A percentile compares a stretch with the other conserved stretches of the same genome.
Evolutionary conservation across 2,113 vertebrate genomes (phyloP).

Genomic region (Hucho hucho): DNA sequence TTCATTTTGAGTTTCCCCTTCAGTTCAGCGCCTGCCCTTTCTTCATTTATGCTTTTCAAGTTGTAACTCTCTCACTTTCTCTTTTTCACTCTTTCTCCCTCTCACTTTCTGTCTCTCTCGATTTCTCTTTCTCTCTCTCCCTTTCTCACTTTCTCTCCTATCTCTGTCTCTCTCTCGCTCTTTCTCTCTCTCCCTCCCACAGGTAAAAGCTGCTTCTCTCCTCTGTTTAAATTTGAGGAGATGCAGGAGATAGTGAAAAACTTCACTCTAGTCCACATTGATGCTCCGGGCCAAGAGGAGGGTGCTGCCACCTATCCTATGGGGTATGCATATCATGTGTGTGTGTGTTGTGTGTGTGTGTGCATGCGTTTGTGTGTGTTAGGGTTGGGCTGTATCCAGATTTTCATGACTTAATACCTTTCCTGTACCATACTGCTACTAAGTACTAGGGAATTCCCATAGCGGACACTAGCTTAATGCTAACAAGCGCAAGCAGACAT

Average conservation of each 20-base stretch:
- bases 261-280: conserved; percentile 86
- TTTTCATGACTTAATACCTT: no score
- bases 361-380: neutral
- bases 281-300: conserved; percentile 87
- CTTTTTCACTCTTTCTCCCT: neutral
- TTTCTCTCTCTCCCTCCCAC: conserved; percentile 12
- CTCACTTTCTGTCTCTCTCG: neutral
- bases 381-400: no score
- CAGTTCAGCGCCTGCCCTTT: neutral
- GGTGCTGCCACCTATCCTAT: conserved; percentile 80
- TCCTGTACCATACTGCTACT: no score
- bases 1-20: neutral
- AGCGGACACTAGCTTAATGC: no score
- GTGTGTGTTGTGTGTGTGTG: neutral
- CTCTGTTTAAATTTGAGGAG: conserved; percentile 85
- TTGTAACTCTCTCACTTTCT: neutral
- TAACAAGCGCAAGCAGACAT: no score
- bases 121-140: neutral
- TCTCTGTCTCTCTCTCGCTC: neutral
- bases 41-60: neutral
- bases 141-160: neutral
- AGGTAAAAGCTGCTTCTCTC: conserved; percentile 90
- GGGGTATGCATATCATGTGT: conserved; percentile 66
- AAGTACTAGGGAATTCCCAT: no score
- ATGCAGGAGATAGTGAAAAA: conserved; percentile 95